Conservation (phyloP, 2,888 invertebrate species). For the Empis livida region DNA sequence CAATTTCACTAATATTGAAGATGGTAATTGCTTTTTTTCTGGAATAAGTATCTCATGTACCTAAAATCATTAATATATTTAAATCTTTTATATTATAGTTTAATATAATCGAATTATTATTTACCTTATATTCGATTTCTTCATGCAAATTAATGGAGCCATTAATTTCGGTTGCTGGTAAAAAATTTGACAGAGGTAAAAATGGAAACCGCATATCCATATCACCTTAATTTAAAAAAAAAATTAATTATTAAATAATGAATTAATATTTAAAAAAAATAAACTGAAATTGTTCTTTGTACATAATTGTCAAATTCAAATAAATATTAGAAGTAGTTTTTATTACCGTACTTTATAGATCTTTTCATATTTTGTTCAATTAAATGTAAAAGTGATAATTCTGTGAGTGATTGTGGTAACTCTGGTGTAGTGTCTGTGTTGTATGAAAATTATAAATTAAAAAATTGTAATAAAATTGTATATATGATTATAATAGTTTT, state of each 20-base stretch:
- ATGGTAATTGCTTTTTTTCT: not conserved
- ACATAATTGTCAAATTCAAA: not conserved
- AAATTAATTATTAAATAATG: not conserved
- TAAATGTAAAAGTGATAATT: not conserved
- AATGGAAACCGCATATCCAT: constrained; percentile 2
- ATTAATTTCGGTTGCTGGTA: constrained; percentile 6
- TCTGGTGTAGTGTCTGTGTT: not conserved
- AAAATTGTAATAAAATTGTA: not conserved
- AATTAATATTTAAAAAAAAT: not conserved
- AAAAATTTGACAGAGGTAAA: not conserved
- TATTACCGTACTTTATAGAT: too few relatives aligned
- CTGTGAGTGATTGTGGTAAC: not conserved
- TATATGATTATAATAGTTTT: not conserved
- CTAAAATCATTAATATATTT: not conserved
- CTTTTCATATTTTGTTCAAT: too few relatives aligned
- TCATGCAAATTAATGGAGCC: constrained; percentile 5
- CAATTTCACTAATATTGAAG: too few relatives aligned
- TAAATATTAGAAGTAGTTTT: not conserved
- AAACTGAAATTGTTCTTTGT: not conserved
- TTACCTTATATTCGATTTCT: constrained; percentile 7
- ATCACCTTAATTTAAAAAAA: not conserved
- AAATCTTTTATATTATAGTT: not conserved
- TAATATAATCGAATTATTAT: not conserved
- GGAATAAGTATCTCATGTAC: constrained; percentile 5
- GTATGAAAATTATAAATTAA: not conserved